Evolutionary conservation across 2,888 invertebrate species (phyloP), one percentile per base, ranked within the genome.

Genomic region (Agrotis puta): DNA sequence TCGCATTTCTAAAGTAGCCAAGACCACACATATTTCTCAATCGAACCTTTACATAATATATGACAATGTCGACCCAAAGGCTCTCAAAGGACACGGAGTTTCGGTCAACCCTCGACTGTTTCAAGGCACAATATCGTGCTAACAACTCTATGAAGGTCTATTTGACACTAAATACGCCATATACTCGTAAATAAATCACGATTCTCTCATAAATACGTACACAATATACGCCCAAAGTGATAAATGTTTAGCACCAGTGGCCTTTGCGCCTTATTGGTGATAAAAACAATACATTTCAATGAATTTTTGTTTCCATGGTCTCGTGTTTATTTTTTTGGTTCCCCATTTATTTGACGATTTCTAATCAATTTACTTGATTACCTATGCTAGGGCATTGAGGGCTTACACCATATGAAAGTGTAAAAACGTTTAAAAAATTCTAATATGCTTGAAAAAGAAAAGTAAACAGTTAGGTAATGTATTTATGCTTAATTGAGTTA

Each of bases 81-180:
- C 69, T 81, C 81, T 76, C 66, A 77, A 53, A 85, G 79, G 81
- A 81, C 74, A 79, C 64, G 20, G 61, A 65, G 67, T 79, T 67
- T 20, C 48, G 65, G 73, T 76, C 70, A 66, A 68, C 74, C 70
- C 81, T 74, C 68, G 74, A 77, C 61, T 70, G 82, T 84, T 85
- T 81, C 83, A 88, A 87, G 88, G 87, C 73, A 65, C 64, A 54
- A 73, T 79, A 73, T 76, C 72, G 69, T 82, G 79, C 77, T 88
- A 88, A 87, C 79, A 80, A 67, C 61, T 70, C 59, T 61, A 77
- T 67, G 83, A 90, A 92, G 92, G 91, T 88, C 81, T 74, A 71
- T 84, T 89, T 91, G 89, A 90, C 90, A 91, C 86, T 89, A 84
- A 80, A 83, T 82, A 81, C 70, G 68, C 74, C 71, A 81, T 77